Evolutionary conservation across 2,888 invertebrate species (phyloP).

Genomic region (Acanthacorydalis orientalis): DNA sequence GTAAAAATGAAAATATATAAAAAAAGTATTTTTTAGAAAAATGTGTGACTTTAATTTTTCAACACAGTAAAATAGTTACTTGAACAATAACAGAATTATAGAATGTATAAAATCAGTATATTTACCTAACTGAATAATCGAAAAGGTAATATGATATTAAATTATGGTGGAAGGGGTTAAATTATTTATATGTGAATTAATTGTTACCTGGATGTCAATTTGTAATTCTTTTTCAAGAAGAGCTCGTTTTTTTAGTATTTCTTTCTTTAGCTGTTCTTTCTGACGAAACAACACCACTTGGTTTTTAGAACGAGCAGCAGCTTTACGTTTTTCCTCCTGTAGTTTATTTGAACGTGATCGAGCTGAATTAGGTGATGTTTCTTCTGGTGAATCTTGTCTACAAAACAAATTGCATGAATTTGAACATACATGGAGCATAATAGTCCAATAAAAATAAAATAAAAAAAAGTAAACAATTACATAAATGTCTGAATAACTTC

Average conservation of each 20-base stretch:
- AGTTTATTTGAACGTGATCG: conserved; percentile 6
- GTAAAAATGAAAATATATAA: not conserved
- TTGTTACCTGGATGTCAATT: conserved; percentile 64
- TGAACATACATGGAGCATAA: not conserved
- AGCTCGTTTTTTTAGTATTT: conserved; percentile 80
- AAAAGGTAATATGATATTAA: conserved; percentile 1
- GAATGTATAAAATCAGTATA: conserved; percentile 4
- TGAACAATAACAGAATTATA: conserved; percentile 1
- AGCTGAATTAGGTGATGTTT: conserved; percentile 5
- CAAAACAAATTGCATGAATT: not conserved
- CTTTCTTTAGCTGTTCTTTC: conserved; percentile 83
- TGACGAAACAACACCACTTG: conserved; percentile 69
- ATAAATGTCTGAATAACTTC: no score
- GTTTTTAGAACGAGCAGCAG: conserved; percentile 39
- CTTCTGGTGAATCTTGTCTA: conserved; percentile 8
- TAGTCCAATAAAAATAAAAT: not conserved
- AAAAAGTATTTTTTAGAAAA: not conserved
- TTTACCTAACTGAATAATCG: not conserved
- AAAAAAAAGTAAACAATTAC: no score
- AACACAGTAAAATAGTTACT: not conserved
- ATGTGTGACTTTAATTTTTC: no score
- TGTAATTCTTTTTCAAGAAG: conserved; percentile 78
- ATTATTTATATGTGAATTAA: not conserved
- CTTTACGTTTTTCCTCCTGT: conserved; percentile 36
- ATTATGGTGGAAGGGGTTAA: not conserved